Percentiles rank a stretch among this genome's conserved stretches.
These are phyloP conservation scores for Shargacucullia verbasci DNA, from an alignment of 2,888 invertebrate genomes.

Conservation along the genomic window DNA sequence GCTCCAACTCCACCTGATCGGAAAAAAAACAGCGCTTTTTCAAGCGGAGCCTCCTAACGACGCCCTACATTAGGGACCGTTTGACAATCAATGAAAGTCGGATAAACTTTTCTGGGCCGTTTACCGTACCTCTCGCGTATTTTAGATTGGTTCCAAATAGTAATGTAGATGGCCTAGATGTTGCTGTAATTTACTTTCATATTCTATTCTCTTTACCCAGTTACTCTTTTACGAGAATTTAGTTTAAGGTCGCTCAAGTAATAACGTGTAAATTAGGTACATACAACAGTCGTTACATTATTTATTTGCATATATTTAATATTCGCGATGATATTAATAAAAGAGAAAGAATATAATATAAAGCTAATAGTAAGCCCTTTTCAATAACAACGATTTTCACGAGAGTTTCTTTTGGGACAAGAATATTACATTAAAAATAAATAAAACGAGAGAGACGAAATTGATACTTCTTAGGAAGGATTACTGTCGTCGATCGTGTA, in stretches of 20 bases:
- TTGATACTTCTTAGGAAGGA: conserved; percentile 20
- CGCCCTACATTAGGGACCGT: conserved; percentile 23
- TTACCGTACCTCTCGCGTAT: conserved; percentile 6
- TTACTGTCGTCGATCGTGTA: conserved; percentile 12
- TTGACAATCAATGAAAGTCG: conserved; percentile 35
- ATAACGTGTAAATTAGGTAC: not conserved
- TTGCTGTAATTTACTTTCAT: conserved; percentile 4
- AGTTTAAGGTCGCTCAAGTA: not conserved
- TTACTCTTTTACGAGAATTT: not conserved
- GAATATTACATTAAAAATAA: conserved; percentile 8
- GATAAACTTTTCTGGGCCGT: conserved; percentile 16
- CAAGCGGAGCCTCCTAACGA: conserved; percentile 15
- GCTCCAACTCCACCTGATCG: conserved; percentile 10
- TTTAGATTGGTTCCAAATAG: conserved; percentile 18
- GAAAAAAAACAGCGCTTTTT: conserved; percentile 13
- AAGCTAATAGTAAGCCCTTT: not conserved
- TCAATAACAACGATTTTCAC: conserved; percentile 1
- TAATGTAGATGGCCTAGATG: conserved; percentile 7
- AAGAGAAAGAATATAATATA: conserved; percentile 1
- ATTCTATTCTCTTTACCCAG: not conserved
- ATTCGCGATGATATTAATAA: not conserved
- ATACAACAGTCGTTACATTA: not conserved
- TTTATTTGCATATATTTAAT: conserved; percentile 10
- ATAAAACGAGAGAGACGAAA: conserved; percentile 3
- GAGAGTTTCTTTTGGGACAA: not conserved